Conservation (phyloP, 2,797 vertebrate species). For the Pygocentrus nattereri region DNA sequence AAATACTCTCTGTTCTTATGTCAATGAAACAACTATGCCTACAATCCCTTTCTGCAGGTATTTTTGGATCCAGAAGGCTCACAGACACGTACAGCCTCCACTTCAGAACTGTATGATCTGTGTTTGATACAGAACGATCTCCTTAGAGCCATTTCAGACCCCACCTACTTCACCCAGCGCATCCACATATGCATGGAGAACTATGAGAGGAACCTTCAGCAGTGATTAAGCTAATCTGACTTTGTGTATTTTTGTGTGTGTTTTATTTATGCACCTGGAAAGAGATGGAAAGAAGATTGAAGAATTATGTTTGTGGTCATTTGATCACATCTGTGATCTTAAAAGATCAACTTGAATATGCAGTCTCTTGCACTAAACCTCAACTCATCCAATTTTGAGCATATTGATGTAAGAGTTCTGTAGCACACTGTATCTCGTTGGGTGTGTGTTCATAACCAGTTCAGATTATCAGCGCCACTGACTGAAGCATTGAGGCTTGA, state of each 20-base stretch:
- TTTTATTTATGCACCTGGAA: background rate
- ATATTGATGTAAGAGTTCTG: too few relatives aligned
- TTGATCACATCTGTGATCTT: background rate
- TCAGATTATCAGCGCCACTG: too few relatives aligned
- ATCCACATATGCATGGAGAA: slow-evolving; percentile 85
- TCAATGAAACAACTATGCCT: background rate
- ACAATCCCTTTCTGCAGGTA: slow-evolving; percentile 67
- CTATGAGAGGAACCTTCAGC: slow-evolving; percentile 82
- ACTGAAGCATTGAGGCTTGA: too few relatives aligned
- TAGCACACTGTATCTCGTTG: too few relatives aligned
- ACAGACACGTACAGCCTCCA: slow-evolving; percentile 72
- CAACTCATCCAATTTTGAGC: too few relatives aligned
- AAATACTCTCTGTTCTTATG: background rate
- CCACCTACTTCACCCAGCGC: slow-evolving; percentile 82
- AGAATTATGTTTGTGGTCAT: background rate
- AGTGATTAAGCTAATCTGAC: slow-evolving; percentile 59
- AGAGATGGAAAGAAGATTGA: background rate
- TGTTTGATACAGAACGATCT: slow-evolving; percentile 88
- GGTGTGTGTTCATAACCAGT: too few relatives aligned
- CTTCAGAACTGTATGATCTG: slow-evolving; percentile 83
- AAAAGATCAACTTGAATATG: background rate
- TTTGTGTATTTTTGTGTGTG: background rate
- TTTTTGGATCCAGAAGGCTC: slow-evolving; percentile 71
- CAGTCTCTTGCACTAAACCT: background rate
- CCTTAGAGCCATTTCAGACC: slow-evolving; percentile 85